A percentile compares a stretch with the other conserved stretches of the same genome.
These are phyloP conservation scores for Amyelois transitella DNA, from an alignment of 1,140 invertebrate species.

Conservation along the genomic window DNA sequence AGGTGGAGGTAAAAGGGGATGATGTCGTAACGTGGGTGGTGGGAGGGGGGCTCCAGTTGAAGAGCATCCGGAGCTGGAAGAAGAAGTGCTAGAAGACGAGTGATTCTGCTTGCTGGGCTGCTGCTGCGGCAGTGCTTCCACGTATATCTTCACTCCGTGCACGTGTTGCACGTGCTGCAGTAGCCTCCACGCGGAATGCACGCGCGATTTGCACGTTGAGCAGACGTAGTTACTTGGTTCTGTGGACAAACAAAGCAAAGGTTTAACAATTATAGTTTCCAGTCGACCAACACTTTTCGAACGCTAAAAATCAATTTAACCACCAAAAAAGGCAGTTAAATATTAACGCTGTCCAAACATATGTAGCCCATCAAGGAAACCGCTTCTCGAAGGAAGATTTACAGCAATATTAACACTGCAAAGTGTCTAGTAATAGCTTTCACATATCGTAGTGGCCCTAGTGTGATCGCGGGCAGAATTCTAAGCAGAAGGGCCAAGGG, in stretches of 20 bases:
- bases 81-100: conserved; percentile 74
- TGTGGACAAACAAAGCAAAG: conserved; percentile 78
- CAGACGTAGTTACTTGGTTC: conserved; percentile 96
- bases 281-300: too few species aligned
- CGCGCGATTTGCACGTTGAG: conserved; percentile 92
- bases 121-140: conserved; percentile 77
- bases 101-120: conserved; percentile 67
- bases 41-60: conserved; percentile 77
- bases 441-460: conserved; percentile 72
- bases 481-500: conserved; percentile 62
- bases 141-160: conserved; percentile 95
- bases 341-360: conserved; percentile 18
- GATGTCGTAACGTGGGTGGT: conserved; percentile 76
- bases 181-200: conserved; percentile 93
- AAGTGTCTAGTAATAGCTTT: conserved; percentile 73
- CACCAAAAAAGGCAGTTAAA: conserved; percentile 16
- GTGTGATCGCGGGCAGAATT: conserved; percentile 57
- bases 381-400: conserved; percentile 56
- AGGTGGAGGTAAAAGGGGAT: conserved; percentile 78
- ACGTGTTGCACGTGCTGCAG: conserved; percentile 95
- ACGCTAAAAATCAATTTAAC: too few species aligned
- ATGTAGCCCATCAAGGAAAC: conserved; percentile 19
- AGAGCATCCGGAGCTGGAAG: conserved; percentile 76
- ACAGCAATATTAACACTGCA: conserved; percentile 70
- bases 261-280: conserved; percentile 36